Conservation (phyloP, 2,113 vertebrate species). For the Vidua chalybeata region DNA sequence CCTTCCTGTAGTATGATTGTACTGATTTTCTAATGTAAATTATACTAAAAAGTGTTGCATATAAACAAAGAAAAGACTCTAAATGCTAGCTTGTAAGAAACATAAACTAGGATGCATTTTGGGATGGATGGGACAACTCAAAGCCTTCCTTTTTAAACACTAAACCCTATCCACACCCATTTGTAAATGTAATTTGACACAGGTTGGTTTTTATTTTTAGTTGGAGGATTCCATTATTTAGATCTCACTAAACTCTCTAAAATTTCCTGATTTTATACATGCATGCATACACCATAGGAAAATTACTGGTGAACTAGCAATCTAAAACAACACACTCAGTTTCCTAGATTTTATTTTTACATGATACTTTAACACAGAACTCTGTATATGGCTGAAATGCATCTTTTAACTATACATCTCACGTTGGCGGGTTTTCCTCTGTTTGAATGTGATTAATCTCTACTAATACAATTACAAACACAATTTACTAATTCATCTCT, state of each 20-base stretch:
- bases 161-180: background rate
- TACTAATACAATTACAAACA: slow-evolving; percentile 77
- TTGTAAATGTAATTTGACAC: background rate
- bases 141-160: slow-evolving; percentile 5
- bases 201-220: background rate
- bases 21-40: slow-evolving; percentile 44
- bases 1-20: background rate
- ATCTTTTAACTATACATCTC: slow-evolving; percentile 60
- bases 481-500: slow-evolving; percentile 77
- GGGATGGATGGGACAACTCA: background rate
- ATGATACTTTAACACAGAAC: slow-evolving; percentile 45
- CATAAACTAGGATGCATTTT: background rate
- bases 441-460: slow-evolving; percentile 78
- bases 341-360: slow-evolving; percentile 69
- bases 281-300: background rate
- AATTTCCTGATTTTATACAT: slow-evolving; percentile 10
- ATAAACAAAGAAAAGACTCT: background rate
- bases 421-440: slow-evolving; percentile 7
- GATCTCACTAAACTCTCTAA: slow-evolving; percentile 23
- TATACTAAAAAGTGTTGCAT: slow-evolving; percentile 30
- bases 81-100: slow-evolving; percentile 28
- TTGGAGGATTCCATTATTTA: background rate
- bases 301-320: slow-evolving; percentile 5
- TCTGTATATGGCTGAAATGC: background rate
- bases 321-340: slow-evolving; percentile 56